These are phyloP conservation scores for Heloderma charlesbogerti DNA, from an alignment of 2,113 vertebrate genomes.

Conservation along the genomic window DNA sequence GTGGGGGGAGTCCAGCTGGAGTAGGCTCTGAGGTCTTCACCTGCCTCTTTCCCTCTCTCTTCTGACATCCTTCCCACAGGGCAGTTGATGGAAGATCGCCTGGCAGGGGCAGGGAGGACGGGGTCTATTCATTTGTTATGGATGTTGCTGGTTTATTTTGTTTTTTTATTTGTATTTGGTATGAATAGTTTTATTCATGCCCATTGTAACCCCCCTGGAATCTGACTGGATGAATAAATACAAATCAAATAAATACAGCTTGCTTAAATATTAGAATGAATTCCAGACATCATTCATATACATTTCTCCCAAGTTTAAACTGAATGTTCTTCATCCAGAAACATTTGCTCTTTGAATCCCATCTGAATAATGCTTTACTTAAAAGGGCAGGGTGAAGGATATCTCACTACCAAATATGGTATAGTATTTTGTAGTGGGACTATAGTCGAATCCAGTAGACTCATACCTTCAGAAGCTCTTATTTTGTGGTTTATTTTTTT, in stretches of 20 bases:
- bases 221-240: not conserved
- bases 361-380: slow-evolving; percentile 57
- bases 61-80: no score
- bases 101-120: no score
- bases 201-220: not conserved
- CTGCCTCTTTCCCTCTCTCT: no score
- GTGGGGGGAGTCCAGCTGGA: no score
- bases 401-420: slow-evolving; percentile 4
- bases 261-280: slow-evolving; percentile 50
- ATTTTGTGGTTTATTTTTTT: not conserved
- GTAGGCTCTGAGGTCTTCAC: no score
- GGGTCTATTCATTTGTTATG: not conserved
- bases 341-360: slow-evolving; percentile 22
- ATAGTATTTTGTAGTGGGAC: not conserved
- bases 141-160: not conserved
- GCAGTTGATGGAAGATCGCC: no score
- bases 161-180: not conserved
- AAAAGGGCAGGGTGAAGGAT: slow-evolving; percentile 53
- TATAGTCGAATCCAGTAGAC: slow-evolving; percentile 29
- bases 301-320: slow-evolving; percentile 32
- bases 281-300: slow-evolving; percentile 44
- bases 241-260: not conserved
- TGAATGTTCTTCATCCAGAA: slow-evolving; percentile 27
- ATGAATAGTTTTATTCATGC: not conserved
- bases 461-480: slow-evolving; percentile 9